Evolutionary conservation across 92 coral and sea anemone genomes (phyloP), one percentile per base, ranked within the genome.

Genomic region (Nematostella vectensis): DNA sequence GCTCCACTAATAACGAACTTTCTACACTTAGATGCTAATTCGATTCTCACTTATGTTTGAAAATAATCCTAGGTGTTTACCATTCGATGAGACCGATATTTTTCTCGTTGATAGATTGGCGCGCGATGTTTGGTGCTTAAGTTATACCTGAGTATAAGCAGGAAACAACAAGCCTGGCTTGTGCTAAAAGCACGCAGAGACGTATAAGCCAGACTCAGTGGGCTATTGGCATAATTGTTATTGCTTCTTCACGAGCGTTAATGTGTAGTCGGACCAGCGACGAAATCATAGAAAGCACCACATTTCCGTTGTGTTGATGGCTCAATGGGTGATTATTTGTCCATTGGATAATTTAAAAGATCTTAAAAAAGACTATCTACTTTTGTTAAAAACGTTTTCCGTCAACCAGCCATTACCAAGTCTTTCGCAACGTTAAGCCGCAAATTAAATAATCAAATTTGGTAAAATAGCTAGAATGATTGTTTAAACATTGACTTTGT

Each of bases 261-360:
- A 65, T 45, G 51, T 22, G 23, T 11, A 54, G 25, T 45, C 37
- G 63, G 66, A 78, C 52, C 52, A 62, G 55, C 30, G 30, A 56
- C 47, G 44, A 76, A 67, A 72, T 78, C 59, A 71, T 39, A 25
- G 50, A 70, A 77, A 45, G 74, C 31, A 30, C 65, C 48, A 59
- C 54, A 72, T 48, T 72, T 78, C 80, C 73, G 72, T 58, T 70
- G 26, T 65, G 70, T n/a, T 55, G 38, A 70, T 70, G 30, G 69
- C 61, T 48, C 60, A 55, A 69, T 45, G 33, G 33, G 57, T 47
- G 53, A 47, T 47, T 47, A 47, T 20, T 47, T 47, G 53, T 47
- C 19, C 53, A 36, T 15, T 15, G 42, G 42, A 36, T 36, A 8
- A 36, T 8, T 8, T 11, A 10, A 45, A 45, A 45, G 4, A 17